phyloP scores from a whole-genome alignment of 2,888 invertebrate species.

The Cosmia pyralina region DNA sequence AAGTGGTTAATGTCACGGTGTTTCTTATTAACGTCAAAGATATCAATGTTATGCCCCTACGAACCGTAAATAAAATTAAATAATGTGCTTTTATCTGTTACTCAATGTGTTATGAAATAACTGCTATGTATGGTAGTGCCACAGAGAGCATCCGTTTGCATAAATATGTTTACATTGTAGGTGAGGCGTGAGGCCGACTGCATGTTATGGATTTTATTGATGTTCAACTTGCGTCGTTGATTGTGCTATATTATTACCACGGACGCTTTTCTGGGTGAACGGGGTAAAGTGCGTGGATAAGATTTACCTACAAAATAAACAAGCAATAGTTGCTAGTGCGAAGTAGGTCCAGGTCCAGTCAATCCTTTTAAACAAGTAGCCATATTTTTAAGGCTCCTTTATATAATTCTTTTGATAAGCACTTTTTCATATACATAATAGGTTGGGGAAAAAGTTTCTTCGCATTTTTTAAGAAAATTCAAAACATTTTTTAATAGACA shows the following conservation, averaged over 20 bases:
- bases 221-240: slow-evolving; percentile 15
- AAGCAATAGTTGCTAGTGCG: not conserved
- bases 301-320: not conserved
- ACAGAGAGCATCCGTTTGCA: slow-evolving; percentile 45
- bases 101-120: slow-evolving; percentile 69
- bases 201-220: slow-evolving; percentile 34
- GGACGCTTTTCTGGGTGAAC: not conserved
- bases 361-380: not conserved
- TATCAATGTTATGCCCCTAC: slow-evolving; percentile 63
- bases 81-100: slow-evolving; percentile 70
- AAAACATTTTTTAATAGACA: too few species aligned
- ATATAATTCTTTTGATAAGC: not conserved
- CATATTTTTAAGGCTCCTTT: not conserved
- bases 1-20: slow-evolving; percentile 69
- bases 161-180: slow-evolving; percentile 23
- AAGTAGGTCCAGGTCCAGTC: not conserved
- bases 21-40: slow-evolving; percentile 51
- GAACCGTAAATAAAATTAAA: slow-evolving; percentile 66
- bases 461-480: too few species aligned
- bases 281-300: not conserved
- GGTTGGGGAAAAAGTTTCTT: too few species aligned
- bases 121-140: slow-evolving; percentile 53
- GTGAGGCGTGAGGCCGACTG: slow-evolving; percentile 13
- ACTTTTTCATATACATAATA: slow-evolving; percentile 2
- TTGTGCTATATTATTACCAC: not conserved